Percentiles rank a stretch among this genome's conserved stretches.
phyloP scores from a whole-genome alignment of 2,888 invertebrate genomes.

The Lysandra coridon region DNA sequence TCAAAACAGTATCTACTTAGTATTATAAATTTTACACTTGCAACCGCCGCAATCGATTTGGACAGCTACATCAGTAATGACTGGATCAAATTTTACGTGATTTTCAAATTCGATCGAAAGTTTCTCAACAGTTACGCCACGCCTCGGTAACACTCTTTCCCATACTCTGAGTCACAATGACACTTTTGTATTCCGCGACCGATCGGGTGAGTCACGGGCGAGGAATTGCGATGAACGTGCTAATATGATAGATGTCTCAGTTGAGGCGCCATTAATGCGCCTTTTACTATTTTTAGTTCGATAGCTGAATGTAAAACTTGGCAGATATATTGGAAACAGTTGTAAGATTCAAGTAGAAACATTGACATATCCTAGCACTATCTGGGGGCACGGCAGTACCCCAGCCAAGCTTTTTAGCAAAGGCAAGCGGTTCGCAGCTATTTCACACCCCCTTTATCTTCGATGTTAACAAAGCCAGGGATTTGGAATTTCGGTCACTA shows the following conservation, averaged over 20 bases:
- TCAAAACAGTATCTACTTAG: no score
- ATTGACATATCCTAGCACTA: not conserved
- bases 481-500: no score
- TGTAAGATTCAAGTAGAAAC: not conserved
- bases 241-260: conserved; percentile 37
- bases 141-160: conserved; percentile 47
- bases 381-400: no score
- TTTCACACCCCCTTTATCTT: no score
- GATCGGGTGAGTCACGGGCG: conserved; percentile 60
- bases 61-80: not conserved
- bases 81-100: conserved; percentile 20
- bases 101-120: conserved; percentile 36
- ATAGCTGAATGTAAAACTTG: not conserved
- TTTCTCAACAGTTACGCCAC: conserved; percentile 7
- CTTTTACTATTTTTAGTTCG: not conserved
- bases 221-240: conserved; percentile 49
- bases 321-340: not conserved
- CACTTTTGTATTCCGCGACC: conserved; percentile 61
- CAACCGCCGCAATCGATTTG: not conserved
- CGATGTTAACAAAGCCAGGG: no score
- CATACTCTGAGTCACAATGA: conserved; percentile 47
- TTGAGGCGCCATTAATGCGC: not conserved
- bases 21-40: not conserved
- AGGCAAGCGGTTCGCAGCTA: no score
- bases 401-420: no score